Base-by-base conservation (phyloP, 2,113 vertebrate species). In the Menura novaehollandiae region DNA sequence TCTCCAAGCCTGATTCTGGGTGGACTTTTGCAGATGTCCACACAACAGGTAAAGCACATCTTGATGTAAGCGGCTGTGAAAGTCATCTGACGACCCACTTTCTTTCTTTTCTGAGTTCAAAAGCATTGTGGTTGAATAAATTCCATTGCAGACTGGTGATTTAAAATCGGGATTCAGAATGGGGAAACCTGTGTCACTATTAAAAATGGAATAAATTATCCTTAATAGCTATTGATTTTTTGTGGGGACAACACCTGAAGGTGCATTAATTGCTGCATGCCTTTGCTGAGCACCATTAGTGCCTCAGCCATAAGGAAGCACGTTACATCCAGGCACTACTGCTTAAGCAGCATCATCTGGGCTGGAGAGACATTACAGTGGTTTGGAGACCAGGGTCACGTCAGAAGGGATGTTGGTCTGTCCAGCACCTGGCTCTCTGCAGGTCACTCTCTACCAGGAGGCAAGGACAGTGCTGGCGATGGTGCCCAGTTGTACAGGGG, bases 151-250 rank as follows among this genome's bases (percentile, higher is more conserved):
- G 72, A 53, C 66, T 91, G 33, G 53, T 78, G 62, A 72, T 74
- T 88, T 66, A 56, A 95, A 95, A 78, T 49, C 41, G 56, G 41
- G 51, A 74, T 90, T 85, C 63, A 83, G 59, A 92, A 41, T 43
- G 47, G 22, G 44, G 12, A 87, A 80, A 76, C 41, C 20, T 39
- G 15, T 53, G 35, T 85, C 71, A 33, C 53, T 80, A 39, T 93
- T 95, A 81, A 89, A 84, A 92, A 77, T 51, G 39, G 64, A 64
- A 77, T 95, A 69, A 89, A 74, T 89, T 92, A 74, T 84, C 68
- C 67, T 83, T 93, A 88, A 90, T 64, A 86, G 76, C 24, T 86
- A 86, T 77, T 88, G 91, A 83, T 91, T 93, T 95, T 43, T 79
- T 77, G 46, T 0, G 1, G 55, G 32, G 60, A 55, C 52, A 84